These are phyloP conservation scores for Nibea coibor DNA, from an alignment of 2,113 vertebrate genomes.

Conservation along the genomic window DNA sequence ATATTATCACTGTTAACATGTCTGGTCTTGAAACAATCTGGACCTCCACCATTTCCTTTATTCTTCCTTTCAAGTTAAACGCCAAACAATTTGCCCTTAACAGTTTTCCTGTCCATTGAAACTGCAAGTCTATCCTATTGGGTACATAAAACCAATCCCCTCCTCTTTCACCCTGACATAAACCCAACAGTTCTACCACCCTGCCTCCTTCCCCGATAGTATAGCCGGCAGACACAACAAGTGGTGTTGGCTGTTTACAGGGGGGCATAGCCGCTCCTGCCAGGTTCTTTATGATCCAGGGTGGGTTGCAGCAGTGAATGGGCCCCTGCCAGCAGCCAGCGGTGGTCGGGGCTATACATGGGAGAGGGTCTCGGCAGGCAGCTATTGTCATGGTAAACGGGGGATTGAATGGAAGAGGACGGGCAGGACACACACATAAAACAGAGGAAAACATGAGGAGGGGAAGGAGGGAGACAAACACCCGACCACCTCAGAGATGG, in stretches of 20 bases:
- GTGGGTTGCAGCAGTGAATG: conserved; percentile 74
- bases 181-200: conserved; percentile 70
- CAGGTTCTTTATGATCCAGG: conserved; percentile 77
- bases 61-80: conserved; percentile 62
- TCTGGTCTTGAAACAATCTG: conserved; percentile 58
- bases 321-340: conserved; percentile 75
- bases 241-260: conserved; percentile 62
- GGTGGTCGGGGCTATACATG: conserved; percentile 68
- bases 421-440: conserved; percentile 82
- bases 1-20: not conserved
- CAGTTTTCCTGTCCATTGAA: conserved; percentile 70
- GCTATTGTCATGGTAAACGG: conserved; percentile 84
- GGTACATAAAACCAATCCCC: conserved; percentile 68
- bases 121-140: conserved; percentile 20
- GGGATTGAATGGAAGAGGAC: conserved; percentile 77
- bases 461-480: conserved; percentile 56
- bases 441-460: conserved; percentile 71
- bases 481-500: conserved; percentile 77
- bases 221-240: conserved; percentile 73
- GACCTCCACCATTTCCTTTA: conserved; percentile 49
- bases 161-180: conserved; percentile 62
- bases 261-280: conserved; percentile 57
- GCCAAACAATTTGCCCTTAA: conserved; percentile 63
- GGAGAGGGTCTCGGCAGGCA: conserved; percentile 77
- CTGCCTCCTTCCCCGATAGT: conserved; percentile 40